These are phyloP conservation scores for Laspeyria flexula DNA, from an alignment of 2,888 invertebrate species.

Conservation along the genomic window DNA sequence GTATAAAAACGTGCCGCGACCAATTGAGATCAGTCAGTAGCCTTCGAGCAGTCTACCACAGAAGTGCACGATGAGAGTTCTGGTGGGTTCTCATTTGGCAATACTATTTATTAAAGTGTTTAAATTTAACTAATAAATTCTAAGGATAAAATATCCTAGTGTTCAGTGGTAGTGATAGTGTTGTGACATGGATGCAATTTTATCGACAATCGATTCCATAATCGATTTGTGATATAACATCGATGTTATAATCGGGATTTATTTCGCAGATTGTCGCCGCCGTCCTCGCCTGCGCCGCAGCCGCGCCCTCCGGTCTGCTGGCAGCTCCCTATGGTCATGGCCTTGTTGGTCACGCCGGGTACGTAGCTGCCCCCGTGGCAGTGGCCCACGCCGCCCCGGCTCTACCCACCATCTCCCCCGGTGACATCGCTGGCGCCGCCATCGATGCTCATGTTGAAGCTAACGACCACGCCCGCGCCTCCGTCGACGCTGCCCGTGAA, in stretches of 20 bases:
- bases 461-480: constrained; percentile 77
- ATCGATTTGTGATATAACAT: constrained; percentile 33
- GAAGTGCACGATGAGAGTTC: constrained; percentile 85
- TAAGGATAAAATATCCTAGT: constrained; percentile 9
- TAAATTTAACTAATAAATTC: constrained; percentile 1
- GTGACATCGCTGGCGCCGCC: constrained; percentile 76
- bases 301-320: constrained; percentile 75
- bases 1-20: constrained; percentile 76
- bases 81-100: constrained; percentile 71
- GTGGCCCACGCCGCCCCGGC: constrained; percentile 59
- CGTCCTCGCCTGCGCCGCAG: constrained; percentile 80
- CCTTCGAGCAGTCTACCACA: constrained; percentile 83
- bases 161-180: constrained; percentile 45
- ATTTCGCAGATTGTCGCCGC: constrained; percentile 85
- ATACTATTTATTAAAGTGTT: constrained; percentile 34
- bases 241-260: constrained; percentile 42
- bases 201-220: constrained; percentile 21
- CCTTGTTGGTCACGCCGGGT: constrained; percentile 47
- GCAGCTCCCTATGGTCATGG: constrained; percentile 64
- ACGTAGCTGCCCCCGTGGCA: constrained; percentile 55
- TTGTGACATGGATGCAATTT: constrained; percentile 27
- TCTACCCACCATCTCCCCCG: constrained; percentile 77
- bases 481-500: constrained; percentile 76
- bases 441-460: constrained; percentile 81
- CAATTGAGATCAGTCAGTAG: constrained; percentile 83